phyloP scores from a whole-genome alignment of 1,140 invertebrate species.

The Muscidifurax raptorellus region DNA sequence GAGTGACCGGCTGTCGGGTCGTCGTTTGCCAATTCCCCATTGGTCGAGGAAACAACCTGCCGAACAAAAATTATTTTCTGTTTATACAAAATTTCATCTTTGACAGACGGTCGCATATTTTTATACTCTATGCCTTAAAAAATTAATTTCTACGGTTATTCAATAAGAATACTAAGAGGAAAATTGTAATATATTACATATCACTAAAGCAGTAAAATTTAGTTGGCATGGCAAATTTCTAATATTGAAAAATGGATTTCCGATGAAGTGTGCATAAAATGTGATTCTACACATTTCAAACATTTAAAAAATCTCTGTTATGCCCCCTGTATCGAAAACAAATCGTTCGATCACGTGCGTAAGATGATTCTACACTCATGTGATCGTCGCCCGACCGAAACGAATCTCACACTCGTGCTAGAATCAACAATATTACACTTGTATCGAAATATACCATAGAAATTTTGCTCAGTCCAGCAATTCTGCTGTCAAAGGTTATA shows the following conservation, averaged over 20 bases:
- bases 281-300: too few species aligned
- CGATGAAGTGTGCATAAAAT: too few species aligned
- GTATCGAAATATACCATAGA: too few species aligned
- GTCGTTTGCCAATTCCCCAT: conserved; percentile 95
- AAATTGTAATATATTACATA: conserved; percentile 1
- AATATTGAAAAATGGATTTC: background rate
- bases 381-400: too few species aligned
- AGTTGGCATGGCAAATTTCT: background rate
- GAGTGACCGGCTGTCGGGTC: conserved; percentile 97
- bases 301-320: too few species aligned
- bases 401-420: too few species aligned
- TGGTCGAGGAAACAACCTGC: conserved; percentile 97
- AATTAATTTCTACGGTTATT: background rate
- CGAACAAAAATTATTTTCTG: conserved; percentile 62
- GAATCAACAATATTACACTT: too few species aligned
- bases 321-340: too few species aligned
- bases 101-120: background rate
- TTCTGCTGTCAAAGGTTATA: background rate
- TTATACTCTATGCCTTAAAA: background rate
- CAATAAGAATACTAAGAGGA: background rate
- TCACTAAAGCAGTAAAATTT: background rate
- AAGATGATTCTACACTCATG: too few species aligned
- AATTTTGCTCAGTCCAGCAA: background rate
- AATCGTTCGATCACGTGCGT: too few species aligned
- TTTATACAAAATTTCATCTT: conserved; percentile 38